Evolutionary conservation across 2,113 vertebrate species (phyloP), one percentile per base, ranked within the genome.

Genomic region (Labrus mixtus): DNA sequence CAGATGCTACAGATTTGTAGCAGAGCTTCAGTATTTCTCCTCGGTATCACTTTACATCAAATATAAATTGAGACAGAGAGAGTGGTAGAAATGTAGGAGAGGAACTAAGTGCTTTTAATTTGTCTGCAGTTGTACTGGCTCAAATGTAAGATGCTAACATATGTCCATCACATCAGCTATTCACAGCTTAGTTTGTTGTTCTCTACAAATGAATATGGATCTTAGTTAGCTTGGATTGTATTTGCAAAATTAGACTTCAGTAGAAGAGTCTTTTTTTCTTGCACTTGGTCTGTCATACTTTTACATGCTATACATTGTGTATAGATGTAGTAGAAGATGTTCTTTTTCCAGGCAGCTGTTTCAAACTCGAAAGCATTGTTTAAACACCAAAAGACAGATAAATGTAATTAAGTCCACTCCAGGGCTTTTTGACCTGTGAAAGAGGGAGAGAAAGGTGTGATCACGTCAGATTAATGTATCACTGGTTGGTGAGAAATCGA

Each of bases 1-100:
- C 78, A 85, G 73, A 80, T 81, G 83, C 68, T 56, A 15, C 65
- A 78, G 67, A 82, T 83, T 78, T 79, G 50, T 33, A 43, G 20
- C 64, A 66, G 56, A 45, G 50, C 58, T 64, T 53, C 8, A 53
- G 50, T 65, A 66, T 53, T 62, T 79, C 4, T 6, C 43, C n/a
- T 33, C 2, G 6, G 25, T 81, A 46, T 58, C 9, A 56, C 23
- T 16, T 41, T 75, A 84, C 58, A 73, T 63, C 67, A 57, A 74
- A 64, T 74, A 48, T 63, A 67, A 39, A 37, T n/a, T 55, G 46
- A 50, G 20, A 68, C 19, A 45, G 16, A 56, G 33, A 59, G 1
- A 29, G 29, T 33, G 54, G 55, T 36, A 51, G 41, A 33, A 76
- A 67, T 64, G 33, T 36, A 51, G 54, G 9, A 17, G n/a, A 51